Base-by-base conservation (phyloP, 2,113 vertebrate species). In the Isichthys henryi region DNA sequence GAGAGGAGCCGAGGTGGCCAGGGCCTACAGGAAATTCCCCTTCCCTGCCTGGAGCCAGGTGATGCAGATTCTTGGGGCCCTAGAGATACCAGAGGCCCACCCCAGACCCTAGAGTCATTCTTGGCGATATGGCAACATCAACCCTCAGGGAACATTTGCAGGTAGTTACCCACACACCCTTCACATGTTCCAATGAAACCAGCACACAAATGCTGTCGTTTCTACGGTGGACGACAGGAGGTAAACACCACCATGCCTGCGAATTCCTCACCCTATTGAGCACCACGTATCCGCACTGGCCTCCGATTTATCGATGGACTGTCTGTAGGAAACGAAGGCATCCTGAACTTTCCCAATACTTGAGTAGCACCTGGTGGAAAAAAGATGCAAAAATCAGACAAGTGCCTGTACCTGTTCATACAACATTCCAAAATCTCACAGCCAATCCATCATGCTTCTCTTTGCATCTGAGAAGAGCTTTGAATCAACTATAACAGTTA, bases 321-420 rank as follows among this genome's bases (percentile, higher is more conserved):
- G 98, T 94, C 98, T 97, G 92, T 99, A 99, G 92, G 98, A 99
- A 96, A 99, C 98, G 96, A 99, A 99, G 94, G 98, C 98, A 98
- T 99, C 98, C 95, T 99, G 98, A 95, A 99, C 98, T 96, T 99
- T 99, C 94, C 98, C 98, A 96, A 99, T 99, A 97, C 98, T 99
- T 95, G 98, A 99, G 95, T 98, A 99, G 96, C 98, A 99, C 97
- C 98, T 99, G 92, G 52, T 86, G 92, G 92, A 85, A 17, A 52
- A 87, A 89, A 23, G 85, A 88, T 15, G 27, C 9, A 46, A 46
- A 43, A 62, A 58, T 84, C 80, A 84, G 80, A 23, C 45, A 6
- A 19, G 21, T 2, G 31, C 11, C 70, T 77, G 15, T 39, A 19
- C 35, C 70, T 19, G 31, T 19, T 66, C 62, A 13, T 31, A 15